Evolutionary conservation across 2,113 vertebrate genomes (phyloP).

Genomic region (Podocnemis expansa): DNA sequence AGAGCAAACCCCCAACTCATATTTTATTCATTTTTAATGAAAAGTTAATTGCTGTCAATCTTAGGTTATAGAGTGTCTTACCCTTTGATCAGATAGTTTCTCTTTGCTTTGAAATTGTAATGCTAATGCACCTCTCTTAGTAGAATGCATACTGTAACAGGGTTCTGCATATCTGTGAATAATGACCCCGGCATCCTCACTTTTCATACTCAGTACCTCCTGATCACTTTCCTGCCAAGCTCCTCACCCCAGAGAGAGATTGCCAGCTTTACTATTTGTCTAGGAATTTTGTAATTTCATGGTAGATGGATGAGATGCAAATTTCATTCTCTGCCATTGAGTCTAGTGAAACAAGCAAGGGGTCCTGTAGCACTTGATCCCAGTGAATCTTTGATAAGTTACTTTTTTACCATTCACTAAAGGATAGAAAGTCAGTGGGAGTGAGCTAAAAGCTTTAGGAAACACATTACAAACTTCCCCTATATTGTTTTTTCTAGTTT

Average conservation of each 20-base stretch:
- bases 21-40: not conserved
- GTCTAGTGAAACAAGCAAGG: rapidly evolving
- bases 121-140: not conserved
- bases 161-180: not conserved
- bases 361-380: too few relatives aligned
- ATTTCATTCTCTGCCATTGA: not conserved
- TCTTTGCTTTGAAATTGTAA: not conserved
- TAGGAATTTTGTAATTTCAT: not conserved
- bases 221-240: not conserved
- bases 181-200: not conserved
- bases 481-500: not conserved
- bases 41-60: not conserved
- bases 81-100: not conserved
- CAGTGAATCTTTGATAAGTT: rapidly evolving
- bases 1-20: not conserved
- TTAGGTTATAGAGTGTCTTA: not conserved
- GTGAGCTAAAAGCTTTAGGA: not conserved
- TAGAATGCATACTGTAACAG: not conserved
- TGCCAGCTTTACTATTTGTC: not conserved
- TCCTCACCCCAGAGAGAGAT: not conserved
- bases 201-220: not conserved
- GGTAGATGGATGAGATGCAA: not conserved
- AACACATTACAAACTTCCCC: not conserved
- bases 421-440: not conserved
- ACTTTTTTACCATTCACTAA: not conserved